Evolutionary conservation across 1,140 invertebrate genomes (phyloP), one percentile per base, ranked within the genome.

Genomic region (Cotesia vestalis): DNA sequence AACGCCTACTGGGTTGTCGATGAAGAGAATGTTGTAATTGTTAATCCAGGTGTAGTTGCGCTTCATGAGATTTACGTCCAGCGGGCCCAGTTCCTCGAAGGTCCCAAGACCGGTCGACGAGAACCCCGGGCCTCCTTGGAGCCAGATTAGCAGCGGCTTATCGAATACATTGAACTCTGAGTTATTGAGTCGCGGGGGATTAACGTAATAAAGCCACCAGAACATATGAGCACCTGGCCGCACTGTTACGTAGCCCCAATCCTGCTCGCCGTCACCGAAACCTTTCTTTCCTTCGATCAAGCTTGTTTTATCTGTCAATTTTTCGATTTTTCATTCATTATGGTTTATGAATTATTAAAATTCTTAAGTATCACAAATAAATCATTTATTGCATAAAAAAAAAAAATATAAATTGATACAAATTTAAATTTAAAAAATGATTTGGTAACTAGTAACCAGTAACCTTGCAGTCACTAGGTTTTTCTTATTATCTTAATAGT

Each of bases 1-100:
- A 14, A 93, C 90, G 1, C 95, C 95, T 4, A 97, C 94, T 1
- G 95, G 95, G 83, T 94, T 96, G 79, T 97, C 95, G 17, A 96
- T 90, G 80, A 96, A 96, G 0, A 96, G 78, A 4, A 97, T 88
- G 81, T 95, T 96, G 77, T 92, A 91, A 73, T 91, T 83, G 73
- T 91, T 90, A 12, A 94, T 92, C 94, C 95, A 96, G 12, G 91
- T 92, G 73, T 87, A 87, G 73, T 92, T 90, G 76, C 94, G 89
- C 9, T 88, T 84, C 17, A 92, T 88, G 0, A 93, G 84, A 38
- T 92, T 81, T 0, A 89, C 75, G 79, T 94, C 91, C 0, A 91
- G 80, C 0, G 94, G 94, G 3, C 94, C 94, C 0, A 95, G 77
- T 79, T 95, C 92, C 60, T 90, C 89, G 75, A 95, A 94, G 80